phyloP scores from a whole-genome alignment of 2,888 invertebrate species.

The Drosophila nr. perissopoda region DNA sequence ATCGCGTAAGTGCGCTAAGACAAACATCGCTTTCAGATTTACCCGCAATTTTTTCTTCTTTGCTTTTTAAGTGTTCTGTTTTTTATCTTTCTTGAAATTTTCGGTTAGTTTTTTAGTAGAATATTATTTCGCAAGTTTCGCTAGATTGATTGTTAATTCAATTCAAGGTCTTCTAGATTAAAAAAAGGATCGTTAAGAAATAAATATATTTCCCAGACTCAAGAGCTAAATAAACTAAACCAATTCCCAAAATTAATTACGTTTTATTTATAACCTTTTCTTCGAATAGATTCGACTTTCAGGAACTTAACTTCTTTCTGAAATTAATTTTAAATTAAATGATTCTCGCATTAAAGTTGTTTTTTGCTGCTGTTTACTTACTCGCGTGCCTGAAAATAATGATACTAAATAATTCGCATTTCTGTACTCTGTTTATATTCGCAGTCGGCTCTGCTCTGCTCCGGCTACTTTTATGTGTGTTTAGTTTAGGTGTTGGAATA shows the following conservation, averaged over 20 bases:
- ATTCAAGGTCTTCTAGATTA: not conserved
- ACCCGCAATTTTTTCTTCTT: not conserved
- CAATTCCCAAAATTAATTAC: not conserved
- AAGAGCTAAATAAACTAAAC: not conserved
- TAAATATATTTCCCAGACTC: not conserved
- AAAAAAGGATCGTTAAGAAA: not conserved
- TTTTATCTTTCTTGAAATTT: not conserved
- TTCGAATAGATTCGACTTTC: not conserved
- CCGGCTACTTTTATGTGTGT: slow-evolving; percentile 22
- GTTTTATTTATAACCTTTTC: not conserved
- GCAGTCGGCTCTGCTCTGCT: slow-evolving; percentile 1
- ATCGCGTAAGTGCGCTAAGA: slow-evolving; percentile 41
- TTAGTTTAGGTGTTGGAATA: slow-evolving; percentile 41
- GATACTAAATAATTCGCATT: slow-evolving; percentile 24
- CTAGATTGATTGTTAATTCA: not conserved
- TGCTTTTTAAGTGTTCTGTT: slow-evolving; percentile 5
- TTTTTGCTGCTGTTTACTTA: slow-evolving; percentile 20
- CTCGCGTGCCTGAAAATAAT: slow-evolving; percentile 54
- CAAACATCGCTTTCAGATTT: slow-evolving; percentile 23
- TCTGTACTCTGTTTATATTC: slow-evolving; percentile 41
- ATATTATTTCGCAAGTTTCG: not conserved
- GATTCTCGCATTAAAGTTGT: not conserved
- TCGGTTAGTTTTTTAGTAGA: not conserved
- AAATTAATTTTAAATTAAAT: not conserved
- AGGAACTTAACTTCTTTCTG: not conserved